Conservation (phyloP, 1,140 invertebrate genomes). For the Heliothis subflexa region DNA sequence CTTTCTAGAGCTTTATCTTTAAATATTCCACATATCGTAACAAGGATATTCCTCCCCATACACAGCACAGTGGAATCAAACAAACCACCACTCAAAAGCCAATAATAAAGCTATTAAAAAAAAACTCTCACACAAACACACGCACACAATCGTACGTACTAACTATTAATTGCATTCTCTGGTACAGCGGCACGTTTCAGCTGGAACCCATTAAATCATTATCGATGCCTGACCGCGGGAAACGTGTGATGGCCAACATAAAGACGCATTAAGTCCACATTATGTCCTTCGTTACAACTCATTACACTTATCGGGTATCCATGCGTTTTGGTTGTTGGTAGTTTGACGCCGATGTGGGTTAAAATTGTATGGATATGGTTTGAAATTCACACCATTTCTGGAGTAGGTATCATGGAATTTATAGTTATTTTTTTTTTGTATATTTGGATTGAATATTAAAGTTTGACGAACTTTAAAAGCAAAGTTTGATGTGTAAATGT, state of each 20-base stretch:
- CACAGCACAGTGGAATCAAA: too few species aligned
- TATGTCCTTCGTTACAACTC: slow-evolving; percentile 20
- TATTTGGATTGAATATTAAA: too few species aligned
- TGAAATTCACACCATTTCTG: neutral
- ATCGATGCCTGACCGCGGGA: neutral
- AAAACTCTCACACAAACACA: neutral
- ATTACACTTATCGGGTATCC: slow-evolving; percentile 14
- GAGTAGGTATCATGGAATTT: too few species aligned
- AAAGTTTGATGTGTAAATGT: too few species aligned
- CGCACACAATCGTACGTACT: neutral
- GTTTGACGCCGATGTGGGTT: neutral
- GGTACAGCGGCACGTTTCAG: slow-evolving; percentile 2
- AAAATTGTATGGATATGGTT: neutral
- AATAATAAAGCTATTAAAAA: too few species aligned
- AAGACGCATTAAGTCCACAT: slow-evolving; percentile 18
- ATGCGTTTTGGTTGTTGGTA: neutral
- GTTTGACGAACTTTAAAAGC: too few species aligned
- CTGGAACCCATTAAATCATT: slow-evolving; percentile 12
- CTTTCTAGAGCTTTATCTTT: too few species aligned
- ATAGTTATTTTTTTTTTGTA: too few species aligned
- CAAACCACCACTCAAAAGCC: too few species aligned
- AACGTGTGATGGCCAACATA: slow-evolving; percentile 10
- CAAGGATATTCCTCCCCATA: too few species aligned
- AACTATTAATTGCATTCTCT: slow-evolving; percentile 24
- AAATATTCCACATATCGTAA: too few species aligned